Evolutionary conservation across 2,113 vertebrate genomes (phyloP), one percentile per base, ranked within the genome.

Genomic region (Miniopterus natalensis): DNA sequence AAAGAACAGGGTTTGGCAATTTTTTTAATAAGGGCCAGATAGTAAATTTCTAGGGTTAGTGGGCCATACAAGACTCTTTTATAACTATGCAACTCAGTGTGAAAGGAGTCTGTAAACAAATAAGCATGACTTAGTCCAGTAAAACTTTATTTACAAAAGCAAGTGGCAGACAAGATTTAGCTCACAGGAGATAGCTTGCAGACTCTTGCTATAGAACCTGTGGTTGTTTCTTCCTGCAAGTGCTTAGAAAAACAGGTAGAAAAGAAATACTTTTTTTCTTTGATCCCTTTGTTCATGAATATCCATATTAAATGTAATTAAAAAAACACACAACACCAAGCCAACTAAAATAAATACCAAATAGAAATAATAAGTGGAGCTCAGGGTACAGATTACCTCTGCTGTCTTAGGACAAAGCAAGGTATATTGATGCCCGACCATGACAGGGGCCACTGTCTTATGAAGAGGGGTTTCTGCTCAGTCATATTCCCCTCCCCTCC

Each of bases 141-240:
- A 71, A 65, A 70, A 70, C 47, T 94, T 94, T 40, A 84, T 75
- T 95, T 83, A 63, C 13, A 87, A 94, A 88, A 90, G 13, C 77
- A 96, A 31, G 21, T 66, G 63, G 15, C 51, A 31, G 74, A 45
- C 7, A 12, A 80, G 86, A 42, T 21, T 81, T 68, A 49, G 20
- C 59, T 59, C 8, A 18, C 53, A 90, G 42, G 10, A 77, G 10
- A 12, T 25, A 94, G 27, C 20, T 80, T n/a, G 15, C 21, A 78
- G 63, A 59, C 20, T 53, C 61, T 36, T 49, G 6, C 23, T 21
- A n/a, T 27, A 83, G 12, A 74, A 17, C 36, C 15, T 77, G 42
- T 92, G 63, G 25, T 73, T 40, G 51, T 61, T 85, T 86, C 78
- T 89, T 78, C 45, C 57, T 74, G 27, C 25, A 75, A 84, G 51